These are phyloP conservation scores for Glossosoma conforme DNA, from an alignment of 1,140 invertebrate species.

Conservation along the genomic window DNA sequence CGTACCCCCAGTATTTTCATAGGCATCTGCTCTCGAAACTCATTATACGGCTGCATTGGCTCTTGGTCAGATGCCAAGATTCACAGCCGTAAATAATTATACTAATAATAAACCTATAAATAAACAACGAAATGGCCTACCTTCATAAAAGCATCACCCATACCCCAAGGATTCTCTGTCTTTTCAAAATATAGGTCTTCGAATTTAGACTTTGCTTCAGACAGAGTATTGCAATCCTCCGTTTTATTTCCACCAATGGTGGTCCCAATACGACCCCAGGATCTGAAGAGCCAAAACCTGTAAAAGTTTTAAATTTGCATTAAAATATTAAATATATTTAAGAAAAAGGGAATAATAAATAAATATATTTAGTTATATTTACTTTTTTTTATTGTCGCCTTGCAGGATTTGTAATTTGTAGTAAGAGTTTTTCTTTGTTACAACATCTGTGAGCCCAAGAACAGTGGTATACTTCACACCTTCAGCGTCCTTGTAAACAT, in stretches of 20 bases:
- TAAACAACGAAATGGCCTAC: slow-evolving; percentile 35
- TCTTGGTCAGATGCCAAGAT: no score
- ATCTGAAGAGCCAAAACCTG: slow-evolving; percentile 79
- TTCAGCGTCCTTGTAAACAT: slow-evolving; percentile 65
- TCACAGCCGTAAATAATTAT: no score
- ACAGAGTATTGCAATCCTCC: slow-evolving; percentile 51
- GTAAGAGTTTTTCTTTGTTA: slow-evolving; percentile 84
- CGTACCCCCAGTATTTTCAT: no score
- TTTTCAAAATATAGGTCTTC: slow-evolving; percentile 73
- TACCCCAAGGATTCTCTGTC: slow-evolving; percentile 75
- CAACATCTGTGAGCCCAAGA: slow-evolving; percentile 81
- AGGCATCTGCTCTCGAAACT: no score
- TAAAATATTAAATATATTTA: background rate
- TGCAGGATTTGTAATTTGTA: slow-evolving; percentile 93
- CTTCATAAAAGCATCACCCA: slow-evolving; percentile 70
- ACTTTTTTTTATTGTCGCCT: slow-evolving; percentile 62
- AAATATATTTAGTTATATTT: slow-evolving; percentile 25
- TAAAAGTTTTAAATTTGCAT: slow-evolving; percentile 12
- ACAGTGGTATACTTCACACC: slow-evolving; percentile 71
- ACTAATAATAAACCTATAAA: no score
- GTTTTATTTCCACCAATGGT: slow-evolving; percentile 80
- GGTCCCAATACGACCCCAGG: slow-evolving; percentile 96
- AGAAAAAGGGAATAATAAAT: background rate
- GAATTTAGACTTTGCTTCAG: slow-evolving; percentile 65
- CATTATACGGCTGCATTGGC: no score